Evolutionary conservation across 2,888 invertebrate species (phyloP).

Genomic region (Drosophila suboccidentalis): DNA sequence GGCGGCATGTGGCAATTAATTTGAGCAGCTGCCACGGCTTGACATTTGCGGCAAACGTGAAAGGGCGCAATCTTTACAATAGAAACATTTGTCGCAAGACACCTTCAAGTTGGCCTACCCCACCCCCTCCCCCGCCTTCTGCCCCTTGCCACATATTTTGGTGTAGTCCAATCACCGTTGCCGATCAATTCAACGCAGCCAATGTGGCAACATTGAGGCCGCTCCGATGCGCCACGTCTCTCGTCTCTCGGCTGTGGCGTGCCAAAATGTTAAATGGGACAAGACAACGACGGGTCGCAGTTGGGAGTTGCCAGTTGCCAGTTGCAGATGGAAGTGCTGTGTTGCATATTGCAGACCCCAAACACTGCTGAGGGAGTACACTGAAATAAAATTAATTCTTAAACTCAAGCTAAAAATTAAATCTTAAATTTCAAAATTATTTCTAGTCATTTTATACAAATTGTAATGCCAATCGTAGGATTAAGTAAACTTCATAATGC

Average conservation of each 20-base stretch:
- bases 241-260: conserved; percentile 35
- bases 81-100: conserved; percentile 68
- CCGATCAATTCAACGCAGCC: conserved; percentile 55
- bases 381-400: too few relatives aligned
- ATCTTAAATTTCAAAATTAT: too few relatives aligned
- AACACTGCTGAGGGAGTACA: conserved; percentile 15
- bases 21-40: conserved; percentile 60
- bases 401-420: too few relatives aligned
- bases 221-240: conserved; percentile 57
- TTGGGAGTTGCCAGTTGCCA: conserved; percentile 5
- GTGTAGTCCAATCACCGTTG: conserved; percentile 37
- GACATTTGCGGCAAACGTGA: conserved; percentile 74
- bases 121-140: background rate
- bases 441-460: too few relatives aligned
- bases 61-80: conserved; percentile 70
- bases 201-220: conserved; percentile 55
- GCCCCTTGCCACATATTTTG: conserved; percentile 2
- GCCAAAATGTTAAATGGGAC: conserved; percentile 75
- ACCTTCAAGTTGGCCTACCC: conserved; percentile 26
- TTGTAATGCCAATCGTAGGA: too few relatives aligned
- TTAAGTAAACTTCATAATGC: too few relatives aligned
- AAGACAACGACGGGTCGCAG: conserved; percentile 41
- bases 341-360: conserved; percentile 10
- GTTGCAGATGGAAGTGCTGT: conserved; percentile 6
- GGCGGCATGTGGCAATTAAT: conserved; percentile 65